These are phyloP conservation scores for Andricus curvator DNA, from an alignment of 2,888 invertebrate genomes.

Conservation along the genomic window DNA sequence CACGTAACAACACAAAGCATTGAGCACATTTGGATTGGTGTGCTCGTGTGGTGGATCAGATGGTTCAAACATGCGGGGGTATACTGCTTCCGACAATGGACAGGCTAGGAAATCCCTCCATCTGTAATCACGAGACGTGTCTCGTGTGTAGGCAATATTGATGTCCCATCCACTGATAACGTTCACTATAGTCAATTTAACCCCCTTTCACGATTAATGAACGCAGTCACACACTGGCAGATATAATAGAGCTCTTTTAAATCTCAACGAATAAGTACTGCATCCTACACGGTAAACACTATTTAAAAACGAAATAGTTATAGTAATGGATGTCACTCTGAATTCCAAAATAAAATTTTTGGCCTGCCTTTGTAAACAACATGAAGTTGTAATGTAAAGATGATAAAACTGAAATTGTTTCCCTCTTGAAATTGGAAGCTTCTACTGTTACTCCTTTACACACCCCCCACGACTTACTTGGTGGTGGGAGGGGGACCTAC, in stretches of 20 bases:
- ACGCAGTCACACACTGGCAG: not conserved
- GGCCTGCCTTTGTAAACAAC: no score
- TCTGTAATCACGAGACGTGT: conserved; percentile 34
- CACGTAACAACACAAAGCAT: conserved; percentile 27
- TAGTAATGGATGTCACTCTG: no score
- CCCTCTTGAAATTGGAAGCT: no score
- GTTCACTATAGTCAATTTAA: conserved; percentile 14
- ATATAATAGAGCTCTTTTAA: not conserved
- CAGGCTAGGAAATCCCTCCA: conserved; percentile 34
- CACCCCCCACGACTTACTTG: no score
- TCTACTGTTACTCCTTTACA: no score
- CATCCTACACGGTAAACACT: no score
- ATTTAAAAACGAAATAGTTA: no score
- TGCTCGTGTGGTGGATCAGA: conserved; percentile 32
- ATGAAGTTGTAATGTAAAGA: no score
- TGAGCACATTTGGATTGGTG: conserved; percentile 7
- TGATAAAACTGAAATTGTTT: no score
- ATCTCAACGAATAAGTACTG: not conserved
- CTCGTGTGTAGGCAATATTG: conserved; percentile 30
- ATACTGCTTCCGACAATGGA: conserved; percentile 24
- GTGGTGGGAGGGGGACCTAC: no score
- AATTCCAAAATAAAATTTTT: no score
- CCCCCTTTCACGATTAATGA: conserved; percentile 11
- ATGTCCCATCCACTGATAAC: conserved; percentile 35
- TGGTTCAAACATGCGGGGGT: conserved; percentile 36